Percentiles rank a stretch among this genome's conserved stretches.
phyloP scores from a whole-genome alignment of 2,797 vertebrate genomes.

The Coracias cyanogaster region DNA sequence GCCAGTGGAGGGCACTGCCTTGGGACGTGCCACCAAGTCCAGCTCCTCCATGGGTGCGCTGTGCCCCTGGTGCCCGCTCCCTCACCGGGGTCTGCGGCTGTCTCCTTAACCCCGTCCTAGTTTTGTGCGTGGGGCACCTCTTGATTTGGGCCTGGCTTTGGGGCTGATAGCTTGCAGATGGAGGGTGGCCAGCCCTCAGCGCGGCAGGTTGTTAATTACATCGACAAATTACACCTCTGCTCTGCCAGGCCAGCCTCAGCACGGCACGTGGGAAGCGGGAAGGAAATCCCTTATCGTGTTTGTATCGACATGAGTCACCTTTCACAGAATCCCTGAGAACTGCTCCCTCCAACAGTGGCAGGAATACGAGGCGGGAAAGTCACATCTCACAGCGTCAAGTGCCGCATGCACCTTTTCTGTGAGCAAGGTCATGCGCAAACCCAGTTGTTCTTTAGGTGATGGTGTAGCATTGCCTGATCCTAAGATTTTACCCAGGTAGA shows the following conservation, averaged over 20 bases:
- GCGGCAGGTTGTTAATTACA: rapidly evolving
- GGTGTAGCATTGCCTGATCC: rapidly evolving
- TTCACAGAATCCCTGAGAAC: neutral
- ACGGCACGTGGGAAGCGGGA: neutral
- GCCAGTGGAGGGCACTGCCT: rapidly evolving
- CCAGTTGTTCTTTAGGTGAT: neutral
- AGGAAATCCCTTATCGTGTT: neutral
- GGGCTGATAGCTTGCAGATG: rapidly evolving
- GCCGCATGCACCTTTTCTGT: rapidly evolving
- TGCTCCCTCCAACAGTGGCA: neutral
- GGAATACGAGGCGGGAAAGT: neutral
- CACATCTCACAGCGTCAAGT: rapidly evolving
- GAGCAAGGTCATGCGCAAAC: no score
- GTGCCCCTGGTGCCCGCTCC: rapidly evolving
- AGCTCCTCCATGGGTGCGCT: rapidly evolving
- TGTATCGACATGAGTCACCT: neutral
- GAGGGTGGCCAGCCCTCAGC: neutral
- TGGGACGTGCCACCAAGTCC: rapidly evolving
- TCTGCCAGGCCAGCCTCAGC: neutral
- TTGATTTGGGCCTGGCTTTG: neutral
- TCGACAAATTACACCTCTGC: rapidly evolving
- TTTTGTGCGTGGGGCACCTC: rapidly evolving
- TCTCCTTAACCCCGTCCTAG: no score
- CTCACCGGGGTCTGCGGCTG: neutral
- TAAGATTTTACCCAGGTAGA: neutral